Evolutionary conservation across 2,113 vertebrate genomes (phyloP).

Genomic region (Apistogramma diplotaenia): DNA sequence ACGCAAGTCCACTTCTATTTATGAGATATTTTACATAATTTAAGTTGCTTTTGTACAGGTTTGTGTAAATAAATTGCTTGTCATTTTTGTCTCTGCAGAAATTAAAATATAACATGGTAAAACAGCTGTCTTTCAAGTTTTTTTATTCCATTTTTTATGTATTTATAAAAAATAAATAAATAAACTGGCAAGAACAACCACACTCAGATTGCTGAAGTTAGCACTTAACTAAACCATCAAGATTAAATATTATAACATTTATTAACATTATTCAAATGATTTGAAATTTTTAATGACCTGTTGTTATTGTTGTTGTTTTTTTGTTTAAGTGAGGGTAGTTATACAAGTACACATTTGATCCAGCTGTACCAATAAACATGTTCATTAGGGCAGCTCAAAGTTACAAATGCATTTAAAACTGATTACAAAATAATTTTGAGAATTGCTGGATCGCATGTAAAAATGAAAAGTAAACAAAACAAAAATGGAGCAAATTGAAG

Average conservation of each 20-base stretch:
- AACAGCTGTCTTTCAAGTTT: slow-evolving; percentile 40
- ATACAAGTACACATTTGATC: background rate
- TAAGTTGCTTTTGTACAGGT: slow-evolving; percentile 99
- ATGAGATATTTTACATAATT: slow-evolving; percentile 99
- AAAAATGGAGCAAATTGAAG: background rate
- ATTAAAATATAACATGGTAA: slow-evolving; percentile 99
- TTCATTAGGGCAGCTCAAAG: background rate
- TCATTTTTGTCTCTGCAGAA: slow-evolving; percentile 99
- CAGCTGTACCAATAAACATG: background rate
- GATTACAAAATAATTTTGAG: background rate
- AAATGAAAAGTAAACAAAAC: background rate
- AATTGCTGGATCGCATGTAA: background rate
- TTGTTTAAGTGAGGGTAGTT: no score
- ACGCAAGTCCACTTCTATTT: slow-evolving; percentile 99
- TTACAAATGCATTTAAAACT: background rate
- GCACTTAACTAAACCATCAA: background rate
- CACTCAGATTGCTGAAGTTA: background rate
- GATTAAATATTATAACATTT: background rate
- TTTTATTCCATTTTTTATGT: background rate
- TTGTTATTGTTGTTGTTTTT: no score
- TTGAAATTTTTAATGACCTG: no score
- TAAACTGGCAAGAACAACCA: background rate
- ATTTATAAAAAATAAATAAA: background rate
- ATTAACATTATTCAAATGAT: background rate
- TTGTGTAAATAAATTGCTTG: slow-evolving; percentile 99